Percentiles rank a stretch among this genome's conserved stretches.
Evolutionary conservation across 2,888 invertebrate genomes (phyloP).

Genomic region (Ypsolopha scabrella): DNA sequence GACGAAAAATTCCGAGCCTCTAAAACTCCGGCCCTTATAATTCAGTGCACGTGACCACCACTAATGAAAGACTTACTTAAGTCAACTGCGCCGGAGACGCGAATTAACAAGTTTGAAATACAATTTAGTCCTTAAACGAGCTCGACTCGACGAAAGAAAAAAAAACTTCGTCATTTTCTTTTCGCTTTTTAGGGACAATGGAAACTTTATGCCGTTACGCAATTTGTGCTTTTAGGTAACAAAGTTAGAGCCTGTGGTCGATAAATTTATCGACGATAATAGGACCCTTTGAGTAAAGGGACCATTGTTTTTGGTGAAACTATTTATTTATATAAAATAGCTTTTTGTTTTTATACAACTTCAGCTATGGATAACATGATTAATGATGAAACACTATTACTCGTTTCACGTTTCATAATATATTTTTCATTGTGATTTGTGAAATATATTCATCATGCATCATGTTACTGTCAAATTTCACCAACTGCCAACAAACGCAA

Average conservation of each 20-base stretch:
- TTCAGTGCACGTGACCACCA: constrained; percentile 57
- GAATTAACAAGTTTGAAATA: constrained; percentile 66
- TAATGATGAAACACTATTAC: too few relatives aligned
- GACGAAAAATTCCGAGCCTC: constrained; percentile 31
- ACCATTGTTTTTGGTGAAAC: too few relatives aligned
- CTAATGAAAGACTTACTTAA: constrained; percentile 68
- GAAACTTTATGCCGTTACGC: constrained; percentile 37
- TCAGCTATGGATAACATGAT: too few relatives aligned
- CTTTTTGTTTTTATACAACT: too few relatives aligned
- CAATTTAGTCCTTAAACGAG: constrained; percentile 59
- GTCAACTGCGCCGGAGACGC: constrained; percentile 47
- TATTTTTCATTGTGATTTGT: too few relatives aligned
- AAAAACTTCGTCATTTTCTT: constrained; percentile 45
- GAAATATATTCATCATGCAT: too few relatives aligned
- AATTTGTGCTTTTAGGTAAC: constrained; percentile 39
- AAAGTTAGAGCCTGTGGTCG: constrained; percentile 20
- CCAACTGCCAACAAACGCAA: too few relatives aligned
- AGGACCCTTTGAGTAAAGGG: too few relatives aligned
- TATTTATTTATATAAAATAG: too few relatives aligned
- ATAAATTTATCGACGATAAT: too few relatives aligned
- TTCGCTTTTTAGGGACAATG: constrained; percentile 38
- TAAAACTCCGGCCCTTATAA: constrained; percentile 39
- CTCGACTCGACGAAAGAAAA: constrained; percentile 20
- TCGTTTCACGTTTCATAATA: too few relatives aligned
- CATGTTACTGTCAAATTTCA: too few relatives aligned